Percentiles rank a stretch among this genome's conserved stretches.
phyloP scores from a whole-genome alignment of 2,797 vertebrate species.

The Epinephelus malabaricus region DNA sequence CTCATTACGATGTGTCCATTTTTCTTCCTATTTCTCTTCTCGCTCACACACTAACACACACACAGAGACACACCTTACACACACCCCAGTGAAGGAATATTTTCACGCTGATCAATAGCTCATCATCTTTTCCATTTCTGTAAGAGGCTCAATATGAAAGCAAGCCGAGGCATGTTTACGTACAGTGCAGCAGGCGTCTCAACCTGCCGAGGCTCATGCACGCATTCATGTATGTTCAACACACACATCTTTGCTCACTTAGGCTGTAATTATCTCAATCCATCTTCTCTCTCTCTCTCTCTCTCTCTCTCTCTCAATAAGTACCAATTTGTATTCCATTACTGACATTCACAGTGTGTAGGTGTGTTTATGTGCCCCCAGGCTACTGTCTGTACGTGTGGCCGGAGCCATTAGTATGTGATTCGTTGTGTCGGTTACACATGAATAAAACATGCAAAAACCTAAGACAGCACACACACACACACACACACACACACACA shows the following conservation, averaged over 20 bases:
- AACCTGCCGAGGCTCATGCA: constrained; percentile 13
- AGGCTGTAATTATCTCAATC: constrained; percentile 68
- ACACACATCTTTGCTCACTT: constrained; percentile 23
- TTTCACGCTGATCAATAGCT: constrained; percentile 59
- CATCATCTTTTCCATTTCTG: constrained; percentile 22
- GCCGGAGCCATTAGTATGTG: constrained; percentile 58
- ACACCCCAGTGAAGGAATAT: constrained; percentile 11
- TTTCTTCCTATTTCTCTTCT: constrained; percentile 17
- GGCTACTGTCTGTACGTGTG: constrained; percentile 61
- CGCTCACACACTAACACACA: neutral
- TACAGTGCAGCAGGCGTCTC: constrained; percentile 13
- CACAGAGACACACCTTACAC: constrained; percentile 19
- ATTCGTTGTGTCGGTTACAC: constrained; percentile 49
- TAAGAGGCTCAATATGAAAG: constrained; percentile 25
- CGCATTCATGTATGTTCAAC: neutral
- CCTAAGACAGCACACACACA: constrained; percentile 3
- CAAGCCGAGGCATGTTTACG: constrained; percentile 12
- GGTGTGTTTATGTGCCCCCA: constrained; percentile 43
- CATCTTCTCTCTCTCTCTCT: constrained; percentile 34
- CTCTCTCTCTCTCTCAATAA: constrained; percentile 37
- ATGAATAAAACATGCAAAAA: constrained; percentile 75
- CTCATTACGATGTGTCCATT: constrained; percentile 23
- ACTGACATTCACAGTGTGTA: constrained; percentile 47
- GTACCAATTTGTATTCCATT: constrained; percentile 74
- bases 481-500: neutral